Evolutionary conservation across 2,113 vertebrate species (phyloP).

Genomic region (Seriola dumerili): DNA sequence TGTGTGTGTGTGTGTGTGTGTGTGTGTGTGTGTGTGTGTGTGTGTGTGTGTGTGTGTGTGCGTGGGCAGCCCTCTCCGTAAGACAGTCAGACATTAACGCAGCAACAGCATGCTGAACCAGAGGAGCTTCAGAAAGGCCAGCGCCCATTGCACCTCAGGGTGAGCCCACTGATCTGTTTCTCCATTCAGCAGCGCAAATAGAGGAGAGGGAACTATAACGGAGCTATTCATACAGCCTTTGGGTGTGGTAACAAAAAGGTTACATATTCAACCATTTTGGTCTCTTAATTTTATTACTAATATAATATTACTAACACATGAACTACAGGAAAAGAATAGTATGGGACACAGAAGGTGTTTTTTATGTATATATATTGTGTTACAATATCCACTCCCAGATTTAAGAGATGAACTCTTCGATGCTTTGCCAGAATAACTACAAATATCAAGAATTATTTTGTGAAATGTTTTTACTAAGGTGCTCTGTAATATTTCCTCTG

Average conservation of each 20-base stretch:
- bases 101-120: constrained; percentile 16
- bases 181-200: background rate
- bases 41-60: background rate
- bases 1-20: background rate
- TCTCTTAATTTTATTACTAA: too few species aligned
- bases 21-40: background rate
- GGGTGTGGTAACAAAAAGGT: too few species aligned
- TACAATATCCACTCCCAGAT: too few species aligned
- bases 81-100: background rate
- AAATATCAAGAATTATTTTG: background rate
- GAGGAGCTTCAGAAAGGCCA: constrained; percentile 34
- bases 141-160: background rate
- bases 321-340: too few species aligned
- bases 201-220: background rate
- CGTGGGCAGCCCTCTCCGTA: background rate
- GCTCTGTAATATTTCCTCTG: too few species aligned
- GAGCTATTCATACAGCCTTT: background rate
- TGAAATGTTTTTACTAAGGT: background rate
- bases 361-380: too few species aligned
- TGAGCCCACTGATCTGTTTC: constrained; percentile 35
- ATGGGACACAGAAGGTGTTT: too few species aligned
- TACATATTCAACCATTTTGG: too few species aligned
- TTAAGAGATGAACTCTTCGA: too few species aligned
- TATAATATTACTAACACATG: too few species aligned
- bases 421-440: too few species aligned